phyloP scores from a whole-genome alignment of 2,113 vertebrate species.

The Leiothrix lutea region DNA sequence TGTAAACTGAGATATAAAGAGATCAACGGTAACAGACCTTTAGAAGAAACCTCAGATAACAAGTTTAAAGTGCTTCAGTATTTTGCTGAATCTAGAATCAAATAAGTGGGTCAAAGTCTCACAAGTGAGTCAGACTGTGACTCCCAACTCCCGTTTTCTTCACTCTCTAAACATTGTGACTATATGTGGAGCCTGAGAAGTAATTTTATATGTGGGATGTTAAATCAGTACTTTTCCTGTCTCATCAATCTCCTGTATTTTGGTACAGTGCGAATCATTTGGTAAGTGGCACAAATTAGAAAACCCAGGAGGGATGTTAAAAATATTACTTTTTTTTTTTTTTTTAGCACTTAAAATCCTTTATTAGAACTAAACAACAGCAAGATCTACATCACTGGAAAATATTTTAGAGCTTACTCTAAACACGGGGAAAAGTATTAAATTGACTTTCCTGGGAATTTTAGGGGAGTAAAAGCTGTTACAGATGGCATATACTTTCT shows the following conservation, averaged over 20 bases:
- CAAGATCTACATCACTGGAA: background rate
- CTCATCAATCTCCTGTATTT: conserved; percentile 55
- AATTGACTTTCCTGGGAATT: background rate
- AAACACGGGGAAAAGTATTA: background rate
- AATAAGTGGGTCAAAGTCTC: conserved; percentile 65
- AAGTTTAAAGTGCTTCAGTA: conserved; percentile 54
- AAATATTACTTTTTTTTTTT: background rate
- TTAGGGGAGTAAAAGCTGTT: background rate
- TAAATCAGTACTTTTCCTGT: conserved; percentile 58
- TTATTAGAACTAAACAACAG: background rate
- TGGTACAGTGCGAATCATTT: conserved; percentile 47
- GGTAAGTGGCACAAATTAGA: conserved; percentile 21
- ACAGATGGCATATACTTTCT: background rate
- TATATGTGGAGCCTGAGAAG: conserved; percentile 55
- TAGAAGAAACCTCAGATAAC: conserved; percentile 55
- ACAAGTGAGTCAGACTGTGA: conserved; percentile 51
- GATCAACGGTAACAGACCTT: conserved; percentile 57
- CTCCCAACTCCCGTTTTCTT: background rate
- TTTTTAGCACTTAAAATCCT: background rate
- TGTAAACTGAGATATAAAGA: conserved; percentile 50
- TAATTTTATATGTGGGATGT: conserved; percentile 46
- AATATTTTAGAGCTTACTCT: background rate
- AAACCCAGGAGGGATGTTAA: conserved; percentile 16
- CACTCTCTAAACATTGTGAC: conserved; percentile 46
- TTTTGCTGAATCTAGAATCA: conserved; percentile 61